These are phyloP conservation scores for Mythimna ferrago DNA, from an alignment of 2,888 invertebrate genomes.

Conservation along the genomic window DNA sequence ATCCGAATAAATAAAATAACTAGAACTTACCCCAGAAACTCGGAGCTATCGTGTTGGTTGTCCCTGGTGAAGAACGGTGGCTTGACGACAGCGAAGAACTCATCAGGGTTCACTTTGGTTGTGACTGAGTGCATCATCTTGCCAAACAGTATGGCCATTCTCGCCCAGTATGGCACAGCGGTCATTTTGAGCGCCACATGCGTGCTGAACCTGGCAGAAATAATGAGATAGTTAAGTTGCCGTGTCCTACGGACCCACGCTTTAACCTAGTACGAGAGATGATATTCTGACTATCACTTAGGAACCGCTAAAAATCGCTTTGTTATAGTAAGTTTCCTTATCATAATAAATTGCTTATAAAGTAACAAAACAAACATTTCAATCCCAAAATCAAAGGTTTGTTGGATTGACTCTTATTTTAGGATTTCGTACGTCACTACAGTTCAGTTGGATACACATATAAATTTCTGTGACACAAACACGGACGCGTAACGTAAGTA, in stretches of 20 bases:
- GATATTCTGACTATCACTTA: background rate
- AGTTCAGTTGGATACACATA: too few relatives aligned
- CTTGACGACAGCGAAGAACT: constrained; percentile 93
- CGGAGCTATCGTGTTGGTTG: constrained; percentile 97
- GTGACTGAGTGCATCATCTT: constrained; percentile 93
- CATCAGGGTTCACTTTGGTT: constrained; percentile 93
- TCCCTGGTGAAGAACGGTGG: constrained; percentile 95
- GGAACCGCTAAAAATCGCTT: background rate
- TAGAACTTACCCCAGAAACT: constrained; percentile 93
- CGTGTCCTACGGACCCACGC: background rate
- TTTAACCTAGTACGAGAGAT: background rate
- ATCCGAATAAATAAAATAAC: background rate
- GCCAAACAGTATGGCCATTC: constrained; percentile 94
- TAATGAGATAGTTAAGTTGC: constrained; percentile 8
- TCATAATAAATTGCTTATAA: too few relatives aligned
- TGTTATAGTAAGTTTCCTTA: background rate
- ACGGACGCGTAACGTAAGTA: too few relatives aligned
- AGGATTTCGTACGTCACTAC: too few relatives aligned
- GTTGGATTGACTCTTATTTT: too few relatives aligned
- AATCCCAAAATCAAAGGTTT: too few relatives aligned
- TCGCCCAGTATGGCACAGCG: constrained; percentile 90
- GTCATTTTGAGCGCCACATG: constrained; percentile 91
- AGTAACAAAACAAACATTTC: too few relatives aligned
- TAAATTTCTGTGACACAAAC: too few relatives aligned
- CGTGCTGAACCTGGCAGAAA: constrained; percentile 91